Evolutionary conservation across 2,888 invertebrate genomes (phyloP).

Genomic region (Orthonychiurus folsomi): DNA sequence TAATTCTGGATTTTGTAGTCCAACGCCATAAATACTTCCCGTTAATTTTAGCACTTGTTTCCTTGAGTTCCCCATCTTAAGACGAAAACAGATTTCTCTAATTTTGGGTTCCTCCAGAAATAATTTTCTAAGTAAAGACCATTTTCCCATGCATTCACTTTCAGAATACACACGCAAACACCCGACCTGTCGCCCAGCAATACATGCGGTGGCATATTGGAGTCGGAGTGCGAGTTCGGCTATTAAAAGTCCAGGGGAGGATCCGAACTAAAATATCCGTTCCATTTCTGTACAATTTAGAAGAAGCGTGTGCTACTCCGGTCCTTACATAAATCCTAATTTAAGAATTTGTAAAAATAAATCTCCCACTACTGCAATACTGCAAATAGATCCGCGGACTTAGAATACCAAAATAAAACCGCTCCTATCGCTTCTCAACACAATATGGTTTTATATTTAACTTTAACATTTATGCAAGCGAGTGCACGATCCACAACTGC

Average conservation of each 20-base stretch:
- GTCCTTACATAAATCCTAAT: background rate
- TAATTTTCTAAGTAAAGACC: no score
- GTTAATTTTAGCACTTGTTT: background rate
- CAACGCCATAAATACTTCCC: background rate
- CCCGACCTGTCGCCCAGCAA: no score
- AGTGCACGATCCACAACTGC: no score
- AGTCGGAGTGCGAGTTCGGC: no score
- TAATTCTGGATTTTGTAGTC: background rate
- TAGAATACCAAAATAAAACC: background rate
- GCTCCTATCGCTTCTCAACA: no score
- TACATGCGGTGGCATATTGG: no score
- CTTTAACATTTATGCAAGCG: no score
- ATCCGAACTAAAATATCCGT: background rate
- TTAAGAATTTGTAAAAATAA: background rate
- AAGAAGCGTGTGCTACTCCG: no score
- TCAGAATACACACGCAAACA: no score
- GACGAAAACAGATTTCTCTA: background rate
- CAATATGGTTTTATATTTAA: no score
- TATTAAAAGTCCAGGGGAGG: background rate
- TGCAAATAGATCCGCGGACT: background rate
- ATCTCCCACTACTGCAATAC: background rate
- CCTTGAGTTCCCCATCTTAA: background rate
- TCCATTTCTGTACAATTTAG: background rate
- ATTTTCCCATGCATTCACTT: no score
- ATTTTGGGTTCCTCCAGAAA: background rate